Evolutionary conservation across 1,140 invertebrate genomes (phyloP), one percentile per base, ranked within the genome.

Genomic region (Brachionus rotundiformis): DNA sequence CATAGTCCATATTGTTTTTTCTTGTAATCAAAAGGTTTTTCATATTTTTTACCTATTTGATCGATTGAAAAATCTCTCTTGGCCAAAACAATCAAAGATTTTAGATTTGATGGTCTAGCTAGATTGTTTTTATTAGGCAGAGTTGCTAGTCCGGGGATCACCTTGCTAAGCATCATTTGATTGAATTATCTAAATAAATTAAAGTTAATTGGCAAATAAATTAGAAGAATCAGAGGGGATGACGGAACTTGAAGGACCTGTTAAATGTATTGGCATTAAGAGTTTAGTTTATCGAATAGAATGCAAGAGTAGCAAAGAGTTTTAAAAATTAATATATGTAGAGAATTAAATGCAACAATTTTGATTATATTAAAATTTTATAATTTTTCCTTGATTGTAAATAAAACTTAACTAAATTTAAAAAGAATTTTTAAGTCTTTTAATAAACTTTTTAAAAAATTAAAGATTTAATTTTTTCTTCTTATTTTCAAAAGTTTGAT

Each of bases 1-100:
- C 23, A 65, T 2, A 81, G 23, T 31, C 79, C 79, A n/a, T 81
- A 81, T 81, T 81, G 54, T 31, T 54, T 63, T 47, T 81, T 81
- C 31, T 81, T 68, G 8, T 81, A 81, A 71, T 81, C 79, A 44
- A 68, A 81, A 13, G 79, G 79, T 36, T 81, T 68, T 41, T 81
- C 79, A 44, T 23, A 47, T 13, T 23, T n/a, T 25, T 81, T 63
- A 2, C 79, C 79, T 29, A 81, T 81, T 47, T 81, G 33, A 27
- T 81, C 79, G 1, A 81, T 71, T 41, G 79, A 81, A 81, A 81
- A 81, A 16, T 63, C 63, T 81, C 79, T 47, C 27, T 73, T 41
- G n/a, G 6, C 25, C 36, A 79, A 29, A 29, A 79, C 29, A 33
- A 54, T 33, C 10, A 79, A 11, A 13, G 76, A 79, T 54, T 54